Percentiles rank a stretch among this genome's conserved stretches.
These are phyloP conservation scores for Passer montanus DNA, from an alignment of 2,113 vertebrate genomes.

Conservation along the genomic window DNA sequence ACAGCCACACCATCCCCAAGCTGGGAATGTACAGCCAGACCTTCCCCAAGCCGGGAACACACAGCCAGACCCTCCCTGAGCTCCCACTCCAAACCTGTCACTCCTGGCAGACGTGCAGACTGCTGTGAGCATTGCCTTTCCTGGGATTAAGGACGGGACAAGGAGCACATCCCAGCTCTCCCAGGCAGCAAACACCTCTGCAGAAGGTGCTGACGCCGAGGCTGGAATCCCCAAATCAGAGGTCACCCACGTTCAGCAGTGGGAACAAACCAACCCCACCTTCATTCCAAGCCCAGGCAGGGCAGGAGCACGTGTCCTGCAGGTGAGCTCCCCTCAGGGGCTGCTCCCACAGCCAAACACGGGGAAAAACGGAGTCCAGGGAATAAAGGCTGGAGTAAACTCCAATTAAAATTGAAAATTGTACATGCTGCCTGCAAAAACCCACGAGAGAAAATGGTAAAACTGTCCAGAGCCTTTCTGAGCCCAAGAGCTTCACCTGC, in stretches of 20 bases:
- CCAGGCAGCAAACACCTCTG: not conserved
- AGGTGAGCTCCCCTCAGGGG: not conserved
- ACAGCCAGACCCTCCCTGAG: rapidly evolving
- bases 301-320: not conserved
- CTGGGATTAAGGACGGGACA: not conserved
- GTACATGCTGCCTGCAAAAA: rapidly evolving
- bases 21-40: not conserved
- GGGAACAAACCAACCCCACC: not conserved
- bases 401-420: not conserved
- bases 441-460: not conserved
- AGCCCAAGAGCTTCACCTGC: not conserved
- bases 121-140: rapidly evolving
- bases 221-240: not conserved
- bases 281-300: not conserved
- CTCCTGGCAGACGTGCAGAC: not conserved
- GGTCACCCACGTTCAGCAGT: not conserved
- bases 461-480: rapidly evolving
- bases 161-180: not conserved
- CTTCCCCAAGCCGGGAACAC: not conserved
- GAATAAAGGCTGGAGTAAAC: not conserved
- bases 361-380: not conserved
- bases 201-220: rapidly evolving
- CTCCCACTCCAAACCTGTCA: not conserved
- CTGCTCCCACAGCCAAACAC: not conserved
- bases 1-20: rapidly evolving